Conservation (phyloP, 2,113 vertebrate genomes). For the Cheirogaleus medius region DNA sequence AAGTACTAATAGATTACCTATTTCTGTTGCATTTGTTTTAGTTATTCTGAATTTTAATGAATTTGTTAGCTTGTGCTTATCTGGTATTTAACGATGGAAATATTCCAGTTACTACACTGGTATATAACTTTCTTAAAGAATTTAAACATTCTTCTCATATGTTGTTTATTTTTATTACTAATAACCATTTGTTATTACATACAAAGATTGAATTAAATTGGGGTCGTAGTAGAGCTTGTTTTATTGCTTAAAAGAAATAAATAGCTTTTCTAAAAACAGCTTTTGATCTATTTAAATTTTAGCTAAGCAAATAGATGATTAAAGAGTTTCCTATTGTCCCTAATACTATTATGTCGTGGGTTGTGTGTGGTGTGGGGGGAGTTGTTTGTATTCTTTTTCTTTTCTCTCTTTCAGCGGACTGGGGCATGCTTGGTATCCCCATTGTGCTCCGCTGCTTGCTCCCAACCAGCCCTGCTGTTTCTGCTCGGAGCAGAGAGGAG, state of each 20-base stretch:
- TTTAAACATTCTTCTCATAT: background rate
- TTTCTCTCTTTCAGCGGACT: background rate
- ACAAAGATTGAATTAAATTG: background rate
- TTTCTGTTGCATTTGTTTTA: slow-evolving; percentile 31
- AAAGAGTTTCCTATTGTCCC: background rate
- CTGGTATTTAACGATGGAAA: background rate
- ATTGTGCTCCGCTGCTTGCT: slow-evolving; percentile 33
- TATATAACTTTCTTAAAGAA: background rate
- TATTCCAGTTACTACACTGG: background rate
- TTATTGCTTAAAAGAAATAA: slow-evolving; percentile 33
- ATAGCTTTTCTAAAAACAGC: slow-evolving; percentile 18
- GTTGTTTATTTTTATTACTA: background rate
- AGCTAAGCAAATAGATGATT: background rate
- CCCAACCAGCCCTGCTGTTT: slow-evolving; percentile 67
- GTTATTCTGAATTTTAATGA: slow-evolving; percentile 34
- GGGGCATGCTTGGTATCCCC: slow-evolving; percentile 15
- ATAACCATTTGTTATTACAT: background rate
- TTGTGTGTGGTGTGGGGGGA: background rate
- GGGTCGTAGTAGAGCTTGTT: background rate
- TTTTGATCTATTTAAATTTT: slow-evolving; percentile 36
- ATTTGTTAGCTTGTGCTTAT: background rate
- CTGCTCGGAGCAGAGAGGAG: slow-evolving; percentile 74
- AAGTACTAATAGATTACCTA: background rate
- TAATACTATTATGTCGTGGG: background rate
- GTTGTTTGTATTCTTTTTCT: background rate